Conservation (phyloP, 2,797 vertebrate species). For the Falco cherrug region DNA sequence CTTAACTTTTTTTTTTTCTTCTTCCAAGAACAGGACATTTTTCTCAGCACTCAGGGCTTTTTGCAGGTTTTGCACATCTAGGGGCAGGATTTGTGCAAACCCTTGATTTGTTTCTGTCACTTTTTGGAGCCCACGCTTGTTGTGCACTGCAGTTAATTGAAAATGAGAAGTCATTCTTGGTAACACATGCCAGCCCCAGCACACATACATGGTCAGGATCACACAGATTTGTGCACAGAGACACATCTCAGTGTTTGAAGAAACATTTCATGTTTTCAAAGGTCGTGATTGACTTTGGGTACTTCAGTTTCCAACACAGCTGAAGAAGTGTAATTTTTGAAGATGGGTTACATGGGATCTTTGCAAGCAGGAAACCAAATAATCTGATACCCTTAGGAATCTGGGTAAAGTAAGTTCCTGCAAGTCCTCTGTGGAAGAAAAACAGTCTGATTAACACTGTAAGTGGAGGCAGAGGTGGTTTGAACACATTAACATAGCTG, state of each 20-base stretch:
- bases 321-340: not conserved
- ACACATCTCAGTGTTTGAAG: not conserved
- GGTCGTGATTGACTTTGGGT: not conserved
- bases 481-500: not conserved
- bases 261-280: not conserved
- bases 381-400: not conserved
- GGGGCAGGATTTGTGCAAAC: not conserved
- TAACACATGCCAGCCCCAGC: fast-evolving
- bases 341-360: not conserved
- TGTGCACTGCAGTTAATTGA: not conserved
- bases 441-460: not conserved
- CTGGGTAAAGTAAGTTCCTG: not conserved
- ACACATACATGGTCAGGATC: fast-evolving
- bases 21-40: not conserved
- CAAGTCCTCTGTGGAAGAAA: not conserved
- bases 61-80: not conserved
- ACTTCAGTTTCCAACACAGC: not conserved
- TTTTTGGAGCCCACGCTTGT: not conserved
- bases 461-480: not conserved
- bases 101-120: not conserved
- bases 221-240: not conserved
- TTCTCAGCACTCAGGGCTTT: not conserved
- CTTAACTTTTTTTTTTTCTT: not conserved
- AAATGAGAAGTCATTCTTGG: not conserved
- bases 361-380: not conserved